phyloP scores from a whole-genome alignment of 92 coral and sea anemone species.

The Zoanthus solanderi region DNA sequence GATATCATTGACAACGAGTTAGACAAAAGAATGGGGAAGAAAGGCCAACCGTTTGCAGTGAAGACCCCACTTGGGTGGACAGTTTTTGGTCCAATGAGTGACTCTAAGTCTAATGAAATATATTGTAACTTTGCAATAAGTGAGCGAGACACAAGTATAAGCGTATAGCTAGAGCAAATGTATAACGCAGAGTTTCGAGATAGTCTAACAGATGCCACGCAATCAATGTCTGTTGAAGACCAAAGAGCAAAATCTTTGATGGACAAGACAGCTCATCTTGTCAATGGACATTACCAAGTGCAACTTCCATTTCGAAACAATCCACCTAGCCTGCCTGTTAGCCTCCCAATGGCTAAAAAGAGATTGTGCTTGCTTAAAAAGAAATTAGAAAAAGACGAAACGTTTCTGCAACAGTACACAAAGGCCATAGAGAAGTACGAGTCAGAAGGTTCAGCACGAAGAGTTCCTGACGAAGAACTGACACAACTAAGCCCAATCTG shows the following conservation, averaged over 20 bases:
- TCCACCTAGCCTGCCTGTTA: conserved; percentile 67
- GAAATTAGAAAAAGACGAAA: conserved; percentile 69
- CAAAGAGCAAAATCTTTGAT: conserved; percentile 64
- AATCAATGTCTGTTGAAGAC: conserved; percentile 66
- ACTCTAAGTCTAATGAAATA: conserved; percentile 14
- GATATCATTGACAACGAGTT: conserved; percentile 62
- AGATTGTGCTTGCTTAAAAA: conserved; percentile 65
- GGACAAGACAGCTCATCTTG: conserved; percentile 67
- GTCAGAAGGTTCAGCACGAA: conserved; percentile 70
- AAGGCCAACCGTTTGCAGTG: conserved; percentile 69
- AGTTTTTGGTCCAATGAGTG: conserved; percentile 73
- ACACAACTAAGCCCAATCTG: conserved; percentile 66
- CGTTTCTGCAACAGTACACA: conserved; percentile 57
- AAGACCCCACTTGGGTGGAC: conserved; percentile 81
- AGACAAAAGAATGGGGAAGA: conserved; percentile 62
- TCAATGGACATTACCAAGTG: conserved; percentile 77
- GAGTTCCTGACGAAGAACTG: conserved; percentile 58
- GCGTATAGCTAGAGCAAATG: conserved; percentile 64
- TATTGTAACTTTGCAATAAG: conserved; percentile 4
- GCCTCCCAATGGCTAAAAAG: conserved; percentile 65
- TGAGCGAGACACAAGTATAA: conserved; percentile 52
- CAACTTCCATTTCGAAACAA: conserved; percentile 68
- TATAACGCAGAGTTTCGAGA: conserved; percentile 71
- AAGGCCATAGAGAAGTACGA: conserved; percentile 70
- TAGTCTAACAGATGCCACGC: background rate